Base-by-base conservation (phyloP, 2,888 invertebrate genomes). In the Hartigia nigra region DNA sequence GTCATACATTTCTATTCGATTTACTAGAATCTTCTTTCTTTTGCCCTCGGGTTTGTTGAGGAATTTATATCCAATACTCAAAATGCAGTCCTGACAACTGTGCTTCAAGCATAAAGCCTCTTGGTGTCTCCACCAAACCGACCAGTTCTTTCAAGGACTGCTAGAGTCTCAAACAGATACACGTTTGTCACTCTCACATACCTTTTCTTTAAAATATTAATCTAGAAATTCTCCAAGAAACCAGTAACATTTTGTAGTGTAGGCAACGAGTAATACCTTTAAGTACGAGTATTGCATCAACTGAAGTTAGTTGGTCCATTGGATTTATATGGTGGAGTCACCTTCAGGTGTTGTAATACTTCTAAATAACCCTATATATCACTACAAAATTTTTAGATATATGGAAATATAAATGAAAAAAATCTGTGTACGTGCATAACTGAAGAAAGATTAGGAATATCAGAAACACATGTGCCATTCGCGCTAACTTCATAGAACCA, bases 81-180 rank as follows among this genome's bases (percentile, higher is more conserved):
- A 72, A 72, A 31, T 31, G 72, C n/a, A 14, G 72, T 31, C 72
- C 72, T 72, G 31, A 55, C 9, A 55, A 23, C 23, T 55, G 2
- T 23, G 23, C 55, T 55, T 55, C 2, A 23, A 0, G 55, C 55
- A 23, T 31, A 9, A 3, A 3, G 31, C 23, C 31, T 72, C 12
- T 9, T 32, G n/a, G 31, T 9, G 12, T 12, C 72, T 72, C 72
- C 31, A 72, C 12, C n/a, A n/a, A 72, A 14, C 72, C 32, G 72
- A 72, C 72, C 72, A 34, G 31, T 72, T 72, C 31, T 34, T 9
- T 72, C 72, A 72, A 72, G 72, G 72, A 32, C 72, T 55, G 12
- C 12, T 72, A 31, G 72, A 31, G 72, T 12, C 72, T 12, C 72
- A 72, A 31, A 72, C 31, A 12, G 31, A 72, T 34, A 31, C 72